Evolutionary conservation across 2,797 vertebrate species (phyloP).

Genomic region (Furcifer pardalis): DNA sequence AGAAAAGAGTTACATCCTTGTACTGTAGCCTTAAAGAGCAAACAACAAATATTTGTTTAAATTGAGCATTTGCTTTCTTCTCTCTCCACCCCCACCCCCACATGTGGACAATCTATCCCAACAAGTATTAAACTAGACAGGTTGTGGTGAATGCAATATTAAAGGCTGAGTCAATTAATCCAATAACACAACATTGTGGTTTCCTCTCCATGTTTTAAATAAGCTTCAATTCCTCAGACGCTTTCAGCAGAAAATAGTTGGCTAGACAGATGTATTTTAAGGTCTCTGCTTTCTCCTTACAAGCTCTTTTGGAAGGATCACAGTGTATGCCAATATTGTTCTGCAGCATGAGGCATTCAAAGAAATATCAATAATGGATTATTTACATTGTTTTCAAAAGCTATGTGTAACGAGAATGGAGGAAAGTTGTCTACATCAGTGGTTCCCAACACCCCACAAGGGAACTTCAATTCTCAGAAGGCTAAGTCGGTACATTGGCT

Average conservation of each 20-base stretch:
- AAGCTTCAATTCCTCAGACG: background rate
- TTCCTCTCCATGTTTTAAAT: conserved; percentile 8
- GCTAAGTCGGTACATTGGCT: no score
- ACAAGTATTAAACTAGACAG: conserved; percentile 12
- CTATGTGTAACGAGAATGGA: background rate
- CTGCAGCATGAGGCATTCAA: background rate
- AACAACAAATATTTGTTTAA: background rate
- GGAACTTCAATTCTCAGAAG: no score
- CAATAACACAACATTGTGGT: background rate
- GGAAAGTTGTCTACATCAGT: background rate
- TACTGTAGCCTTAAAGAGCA: background rate
- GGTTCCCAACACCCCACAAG: no score
- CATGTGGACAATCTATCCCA: background rate
- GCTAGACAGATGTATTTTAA: background rate
- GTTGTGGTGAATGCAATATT: background rate
- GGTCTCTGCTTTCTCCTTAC: background rate
- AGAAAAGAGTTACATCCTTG: no score
- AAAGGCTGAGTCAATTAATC: background rate
- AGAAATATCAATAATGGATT: no score
- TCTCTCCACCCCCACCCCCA: background rate
- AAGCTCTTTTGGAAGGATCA: background rate
- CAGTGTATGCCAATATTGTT: background rate
- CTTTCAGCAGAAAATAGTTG: conserved; percentile 3
- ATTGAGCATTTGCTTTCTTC: background rate
- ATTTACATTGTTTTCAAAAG: background rate